Conservation (phyloP, 2,797 vertebrate species). For the Mormyrus hasselquistii region DNA sequence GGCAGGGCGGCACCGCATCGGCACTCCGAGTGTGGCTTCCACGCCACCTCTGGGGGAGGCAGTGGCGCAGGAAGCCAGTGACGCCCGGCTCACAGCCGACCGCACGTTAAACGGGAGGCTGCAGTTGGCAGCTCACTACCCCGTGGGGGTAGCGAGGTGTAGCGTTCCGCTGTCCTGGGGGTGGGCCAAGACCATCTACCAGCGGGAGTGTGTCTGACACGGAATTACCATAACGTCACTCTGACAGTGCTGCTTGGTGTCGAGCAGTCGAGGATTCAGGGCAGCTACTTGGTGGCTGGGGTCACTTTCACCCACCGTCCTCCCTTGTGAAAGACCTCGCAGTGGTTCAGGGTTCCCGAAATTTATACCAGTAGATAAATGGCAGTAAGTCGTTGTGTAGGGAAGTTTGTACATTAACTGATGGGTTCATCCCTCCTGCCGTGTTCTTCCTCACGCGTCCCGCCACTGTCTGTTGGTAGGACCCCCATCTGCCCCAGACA, state of each 20-base stretch:
- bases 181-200: not conserved
- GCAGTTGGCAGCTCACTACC: not conserved
- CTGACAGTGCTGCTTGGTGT: not conserved
- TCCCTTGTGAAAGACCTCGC: not conserved
- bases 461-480: slow-evolving; percentile 40
- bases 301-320: not conserved
- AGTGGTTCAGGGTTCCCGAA: not conserved
- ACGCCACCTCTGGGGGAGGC: not conserved
- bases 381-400: not conserved
- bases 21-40: not conserved
- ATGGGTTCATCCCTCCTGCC: not conserved
- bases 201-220: slow-evolving; percentile 62
- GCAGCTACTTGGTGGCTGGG: not conserved
- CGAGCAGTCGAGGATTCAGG: not conserved
- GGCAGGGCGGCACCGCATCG: not conserved
- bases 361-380: not conserved
- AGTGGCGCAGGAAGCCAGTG: not conserved
- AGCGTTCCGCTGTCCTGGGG: not conserved
- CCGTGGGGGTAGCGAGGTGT: not conserved
- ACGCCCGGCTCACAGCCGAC: not conserved
- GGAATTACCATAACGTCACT: not conserved
- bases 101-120: not conserved
- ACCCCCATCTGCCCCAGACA: slow-evolving; percentile 69
- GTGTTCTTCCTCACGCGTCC: not conserved
- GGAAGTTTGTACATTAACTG: not conserved